Base-by-base conservation (phyloP, 2,888 invertebrate species). In the Zonitis immaculata region DNA sequence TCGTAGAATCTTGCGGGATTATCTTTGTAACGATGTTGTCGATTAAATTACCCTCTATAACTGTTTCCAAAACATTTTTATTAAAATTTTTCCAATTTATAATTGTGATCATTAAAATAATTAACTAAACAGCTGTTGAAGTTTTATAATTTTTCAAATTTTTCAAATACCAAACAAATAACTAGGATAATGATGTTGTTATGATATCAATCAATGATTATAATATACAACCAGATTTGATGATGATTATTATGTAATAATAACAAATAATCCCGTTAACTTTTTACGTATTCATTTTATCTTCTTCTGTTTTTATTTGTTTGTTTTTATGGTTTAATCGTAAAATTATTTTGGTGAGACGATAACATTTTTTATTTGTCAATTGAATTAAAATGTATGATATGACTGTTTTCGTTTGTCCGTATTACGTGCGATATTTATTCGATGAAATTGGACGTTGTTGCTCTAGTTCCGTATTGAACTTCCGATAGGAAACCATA, bases 211-310 rank as follows among this genome's bases (percentile, higher is more conserved):
- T 44, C 25, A 27, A 6, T 22, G 25, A 27, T 44, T 44, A n/a
- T n/a, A n/a, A 44, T 53, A 49, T 49, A 44, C 25, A 27, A 44
- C 44, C 22, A 22, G 27, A 25, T 32, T 35, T 18, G 11, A 32
- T 35, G 35, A 14, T 35, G 16, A n/a, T n/a, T n/a, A n/a, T n/a
- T n/a, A 8, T 35, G 35, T 35, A 35, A 35, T 14, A 35, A 35
- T 6, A 18, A 35, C 35, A 35, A 3, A 35, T 35, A 9, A 56
- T 52, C 54, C 62, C 63, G 62, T 64, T 60, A 60, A 47, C 49
- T 52, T 42, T 52, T 66, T 65, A 54, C 46, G 64, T 64, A 66
- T 66, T 66, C 64, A 56, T 52, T 45, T 57, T 50, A 58, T 54
- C 55, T 32, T 32, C 14, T 3, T 11, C 4, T 28, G n/a, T 28